These are phyloP conservation scores for Coccyzus lansbergi DNA, from an alignment of 2,797 vertebrate genomes.

Conservation along the genomic window DNA sequence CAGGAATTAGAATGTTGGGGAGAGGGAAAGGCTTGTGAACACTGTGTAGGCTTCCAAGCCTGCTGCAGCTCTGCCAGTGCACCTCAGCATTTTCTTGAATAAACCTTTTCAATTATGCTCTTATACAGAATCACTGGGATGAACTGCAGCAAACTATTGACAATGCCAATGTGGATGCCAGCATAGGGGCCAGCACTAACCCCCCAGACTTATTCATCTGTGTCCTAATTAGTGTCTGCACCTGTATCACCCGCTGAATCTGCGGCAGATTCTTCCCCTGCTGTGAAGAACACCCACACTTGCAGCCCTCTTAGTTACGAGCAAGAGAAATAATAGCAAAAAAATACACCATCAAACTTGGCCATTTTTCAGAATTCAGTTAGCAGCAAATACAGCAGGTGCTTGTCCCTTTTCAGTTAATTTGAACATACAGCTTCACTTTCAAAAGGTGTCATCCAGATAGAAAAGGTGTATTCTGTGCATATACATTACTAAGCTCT, in stretches of 20 bases:
- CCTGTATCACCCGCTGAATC: neutral
- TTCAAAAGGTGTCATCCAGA: neutral
- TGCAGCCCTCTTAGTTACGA: neutral
- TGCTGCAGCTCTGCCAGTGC: rapidly evolving
- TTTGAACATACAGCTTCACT: neutral
- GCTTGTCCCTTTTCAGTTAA: neutral
- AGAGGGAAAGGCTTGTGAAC: neutral
- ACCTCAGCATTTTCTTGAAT: neutral
- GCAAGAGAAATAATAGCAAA: neutral
- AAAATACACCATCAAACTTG: neutral
- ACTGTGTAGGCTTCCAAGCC: neutral
- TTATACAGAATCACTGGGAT: neutral
- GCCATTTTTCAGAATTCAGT: neutral
- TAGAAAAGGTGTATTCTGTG: neutral
- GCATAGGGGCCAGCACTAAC: neutral
- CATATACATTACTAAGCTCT: neutral
- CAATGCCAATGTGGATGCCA: neutral
- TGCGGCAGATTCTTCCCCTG: neutral
- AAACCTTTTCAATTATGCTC: neutral
- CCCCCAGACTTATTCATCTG: neutral
- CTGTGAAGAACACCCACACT: neutral
- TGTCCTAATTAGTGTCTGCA: neutral
- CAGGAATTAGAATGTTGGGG: neutral
- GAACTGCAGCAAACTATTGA: neutral
- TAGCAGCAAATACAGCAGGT: neutral